phyloP scores from a whole-genome alignment of 2,113 vertebrate species.

The Hydrochoerus hydrochaeris region DNA sequence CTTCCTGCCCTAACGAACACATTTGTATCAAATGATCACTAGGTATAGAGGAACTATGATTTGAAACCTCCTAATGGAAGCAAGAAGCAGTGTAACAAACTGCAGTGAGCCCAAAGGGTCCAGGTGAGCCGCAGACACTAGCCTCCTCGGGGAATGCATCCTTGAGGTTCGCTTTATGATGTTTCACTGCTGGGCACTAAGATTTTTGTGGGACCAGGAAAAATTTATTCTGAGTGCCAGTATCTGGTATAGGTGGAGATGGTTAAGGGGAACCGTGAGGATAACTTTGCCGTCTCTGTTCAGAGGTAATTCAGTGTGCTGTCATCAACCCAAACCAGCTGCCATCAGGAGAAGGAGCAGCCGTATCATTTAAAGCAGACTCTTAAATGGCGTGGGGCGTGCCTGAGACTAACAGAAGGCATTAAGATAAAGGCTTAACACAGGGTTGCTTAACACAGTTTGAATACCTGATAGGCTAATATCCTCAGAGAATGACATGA shows the following conservation, averaged over 20 bases:
- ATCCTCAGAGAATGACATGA: slow-evolving; percentile 25
- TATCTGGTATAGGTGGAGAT: neutral
- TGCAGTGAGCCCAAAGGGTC: slow-evolving; percentile 34
- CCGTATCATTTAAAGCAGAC: slow-evolving; percentile 65
- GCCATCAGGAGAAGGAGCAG: neutral
- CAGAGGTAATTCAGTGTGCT: slow-evolving; percentile 75
- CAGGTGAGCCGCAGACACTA: slow-evolving; percentile 56
- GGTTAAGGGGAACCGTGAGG: slow-evolving; percentile 59
- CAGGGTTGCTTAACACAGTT: slow-evolving; percentile 58
- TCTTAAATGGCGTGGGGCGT: slow-evolving; percentile 66
- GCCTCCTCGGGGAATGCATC: slow-evolving; percentile 41
- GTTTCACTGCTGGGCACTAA: slow-evolving; percentile 16
- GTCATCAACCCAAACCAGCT: slow-evolving; percentile 61
- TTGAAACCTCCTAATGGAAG: slow-evolving; percentile 56
- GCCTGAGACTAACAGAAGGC: slow-evolving; percentile 47
- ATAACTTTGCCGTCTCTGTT: slow-evolving; percentile 73
- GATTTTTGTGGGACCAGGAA: slow-evolving; percentile 61
- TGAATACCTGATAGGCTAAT: slow-evolving; percentile 60
- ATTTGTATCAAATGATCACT: neutral
- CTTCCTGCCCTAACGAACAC: neutral
- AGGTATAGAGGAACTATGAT: slow-evolving; percentile 39
- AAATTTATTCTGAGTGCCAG: slow-evolving; percentile 65
- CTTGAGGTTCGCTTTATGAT: slow-evolving; percentile 58
- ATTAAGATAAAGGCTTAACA: slow-evolving; percentile 64
- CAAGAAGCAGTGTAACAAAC: slow-evolving; percentile 24